Base-by-base conservation (phyloP, 1,140 invertebrate genomes). In the Brachionus paranguensis region DNA sequence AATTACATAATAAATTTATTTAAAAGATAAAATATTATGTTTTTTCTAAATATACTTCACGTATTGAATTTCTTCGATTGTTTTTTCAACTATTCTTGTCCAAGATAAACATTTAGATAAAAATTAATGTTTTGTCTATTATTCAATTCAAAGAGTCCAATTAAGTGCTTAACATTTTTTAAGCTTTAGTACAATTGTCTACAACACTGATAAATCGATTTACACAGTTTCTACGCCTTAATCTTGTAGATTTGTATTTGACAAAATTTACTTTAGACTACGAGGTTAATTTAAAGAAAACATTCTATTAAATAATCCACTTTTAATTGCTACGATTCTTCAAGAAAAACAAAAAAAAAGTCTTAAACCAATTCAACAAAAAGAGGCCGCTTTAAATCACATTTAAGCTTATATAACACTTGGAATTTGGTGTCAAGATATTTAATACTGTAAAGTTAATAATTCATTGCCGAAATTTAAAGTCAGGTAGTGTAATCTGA, bases 251-350 rank as follows among this genome's bases (percentile, higher is more conserved):
- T 68, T 68, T 68, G 24, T 68, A 24, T 68, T 33, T n/a, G 14
- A 68, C 10, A 17, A 72, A 72, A 43, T 3, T n/a, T 37, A 37
- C 65, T 70, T 70, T 70, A 70, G 65, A 41, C 10, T 72, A 72
- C 33, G n/a, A 68, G 10, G 17, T n/a, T 33, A 68, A 68, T 41
- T 68, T 3, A 68, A 68, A 68, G 14, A 68, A 68, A 68, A 41
- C 33, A 33, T 72, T 41, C 17, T 72, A 41, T 72, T 72, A 72
- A 17, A 17, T 72, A 72, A 72, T 72, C 68, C 68, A 72, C 37
- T 72, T 72, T 43, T 41, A 72, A 41, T 43, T 70, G 6, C 17
- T 72, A 43, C 20, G 68, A 41, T 72, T 37, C 17, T 14, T 41
- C 10, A 17, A 43, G 10, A 41, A 41, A 11, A 20, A 43, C 8